These are phyloP conservation scores for Grammomys surdaster DNA, from an alignment of 2,113 vertebrate species.

Conservation along the genomic window DNA sequence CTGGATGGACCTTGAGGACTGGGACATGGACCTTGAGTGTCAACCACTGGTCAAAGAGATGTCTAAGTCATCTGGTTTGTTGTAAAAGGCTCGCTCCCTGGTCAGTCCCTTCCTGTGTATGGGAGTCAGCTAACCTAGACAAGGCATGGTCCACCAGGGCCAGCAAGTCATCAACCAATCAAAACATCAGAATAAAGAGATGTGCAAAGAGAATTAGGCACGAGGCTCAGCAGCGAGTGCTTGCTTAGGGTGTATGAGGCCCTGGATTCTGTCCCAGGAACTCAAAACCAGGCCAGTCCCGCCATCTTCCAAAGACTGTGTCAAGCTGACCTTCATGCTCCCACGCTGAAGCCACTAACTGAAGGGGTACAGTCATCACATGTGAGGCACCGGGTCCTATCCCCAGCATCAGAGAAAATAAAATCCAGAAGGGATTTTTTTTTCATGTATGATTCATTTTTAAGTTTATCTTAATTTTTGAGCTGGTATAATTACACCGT, in stretches of 20 bases:
- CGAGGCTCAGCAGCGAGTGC: background rate
- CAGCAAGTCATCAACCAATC: background rate
- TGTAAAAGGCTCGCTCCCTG: background rate
- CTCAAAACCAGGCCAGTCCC: background rate
- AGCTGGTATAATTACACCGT: background rate
- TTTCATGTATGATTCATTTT: background rate
- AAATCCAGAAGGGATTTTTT: background rate
- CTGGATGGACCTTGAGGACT: background rate
- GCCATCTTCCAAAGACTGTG: background rate
- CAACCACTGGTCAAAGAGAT: background rate
- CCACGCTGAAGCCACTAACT: background rate
- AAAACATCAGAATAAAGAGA: background rate
- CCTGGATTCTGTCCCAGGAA: background rate
- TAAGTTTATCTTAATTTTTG: background rate
- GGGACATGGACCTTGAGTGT: background rate
- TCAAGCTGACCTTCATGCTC: background rate
- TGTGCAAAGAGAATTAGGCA: background rate
- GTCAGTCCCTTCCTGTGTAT: background rate
- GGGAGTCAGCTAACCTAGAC: background rate
- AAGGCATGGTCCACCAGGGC: too few species aligned
- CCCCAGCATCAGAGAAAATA: background rate
- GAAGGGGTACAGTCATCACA: too few species aligned
- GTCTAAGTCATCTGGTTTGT: background rate
- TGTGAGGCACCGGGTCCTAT: background rate
- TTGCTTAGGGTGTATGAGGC: background rate